A percentile compares a stretch with the other conserved stretches of the same genome.
phyloP scores from a whole-genome alignment of 2,888 invertebrate species.

The Mythimna ferrago region DNA sequence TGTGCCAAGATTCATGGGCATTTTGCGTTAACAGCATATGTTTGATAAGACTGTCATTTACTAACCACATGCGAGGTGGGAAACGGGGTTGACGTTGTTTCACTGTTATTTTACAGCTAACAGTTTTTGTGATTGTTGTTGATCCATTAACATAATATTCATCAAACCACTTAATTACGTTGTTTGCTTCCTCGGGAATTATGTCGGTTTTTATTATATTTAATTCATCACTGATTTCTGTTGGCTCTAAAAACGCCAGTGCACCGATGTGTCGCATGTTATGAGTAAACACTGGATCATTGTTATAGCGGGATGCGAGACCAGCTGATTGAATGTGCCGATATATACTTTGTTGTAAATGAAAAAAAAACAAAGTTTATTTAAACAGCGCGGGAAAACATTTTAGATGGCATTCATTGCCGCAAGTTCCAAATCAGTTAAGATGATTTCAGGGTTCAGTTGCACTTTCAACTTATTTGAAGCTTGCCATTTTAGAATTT shows the following conservation, averaged over 20 bases:
- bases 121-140: background rate
- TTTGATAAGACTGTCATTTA: conserved; percentile 3
- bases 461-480: background rate
- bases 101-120: conserved; percentile 6
- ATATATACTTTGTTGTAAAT: background rate
- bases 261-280: background rate
- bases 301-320: background rate
- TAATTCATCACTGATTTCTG: background rate
- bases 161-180: background rate
- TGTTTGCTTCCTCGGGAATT: background rate
- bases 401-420: background rate
- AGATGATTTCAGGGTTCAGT: background rate
- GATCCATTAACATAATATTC: background rate
- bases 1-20: too few relatives aligned
- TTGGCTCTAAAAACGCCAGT: background rate
- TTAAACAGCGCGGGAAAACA: background rate
- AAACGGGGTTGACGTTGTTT: conserved; percentile 13
- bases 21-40: conserved; percentile 7
- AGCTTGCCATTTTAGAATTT: conserved; percentile 3
- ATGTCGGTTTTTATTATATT: conserved; percentile 1
- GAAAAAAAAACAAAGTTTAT: background rate
- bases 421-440: background rate
- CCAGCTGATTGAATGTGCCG: background rate
- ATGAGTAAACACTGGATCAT: background rate
- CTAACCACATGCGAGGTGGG: conserved; percentile 12